These are phyloP conservation scores for Cheirogaleus medius DNA, from an alignment of 2,113 vertebrate species.

Conservation along the genomic window DNA sequence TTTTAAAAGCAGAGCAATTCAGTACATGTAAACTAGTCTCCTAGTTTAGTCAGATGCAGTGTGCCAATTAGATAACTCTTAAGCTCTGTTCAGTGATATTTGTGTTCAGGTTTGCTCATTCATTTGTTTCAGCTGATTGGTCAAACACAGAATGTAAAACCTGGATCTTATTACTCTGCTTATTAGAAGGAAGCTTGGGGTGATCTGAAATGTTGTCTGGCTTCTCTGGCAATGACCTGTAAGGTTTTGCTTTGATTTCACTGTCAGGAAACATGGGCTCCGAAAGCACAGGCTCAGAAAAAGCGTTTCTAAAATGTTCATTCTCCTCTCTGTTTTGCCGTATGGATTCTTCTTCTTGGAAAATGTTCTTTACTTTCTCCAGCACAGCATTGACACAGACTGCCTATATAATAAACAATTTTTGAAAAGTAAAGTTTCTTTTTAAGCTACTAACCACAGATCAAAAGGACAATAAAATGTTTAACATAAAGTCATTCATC, in stretches of 20 bases:
- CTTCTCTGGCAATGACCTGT: conserved; percentile 65
- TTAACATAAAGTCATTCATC: conserved; percentile 27
- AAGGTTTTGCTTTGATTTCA: conserved; percentile 73
- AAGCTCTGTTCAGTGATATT: background rate
- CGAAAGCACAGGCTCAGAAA: conserved; percentile 66
- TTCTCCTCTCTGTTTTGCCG: conserved; percentile 58
- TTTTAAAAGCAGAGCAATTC: background rate
- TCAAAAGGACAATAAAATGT: background rate
- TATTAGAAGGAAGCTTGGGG: conserved; percentile 12
- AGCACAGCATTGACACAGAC: conserved; percentile 60
- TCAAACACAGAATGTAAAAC: conserved; percentile 80
- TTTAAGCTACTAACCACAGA: background rate
- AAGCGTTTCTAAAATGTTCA: conserved; percentile 56
- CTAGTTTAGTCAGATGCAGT: conserved; percentile 9
- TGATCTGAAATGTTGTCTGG: background rate
- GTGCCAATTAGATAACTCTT: background rate
- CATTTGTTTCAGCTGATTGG: conserved; percentile 58
- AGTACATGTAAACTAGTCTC: background rate
- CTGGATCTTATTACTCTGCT: conserved; percentile 70
- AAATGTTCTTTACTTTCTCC: conserved; percentile 70
- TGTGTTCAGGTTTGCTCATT: conserved; percentile 42
- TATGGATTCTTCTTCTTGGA: conserved; percentile 72
- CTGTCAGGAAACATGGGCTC: conserved; percentile 54
- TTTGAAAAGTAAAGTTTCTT: conserved; percentile 42
- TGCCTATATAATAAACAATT: conserved; percentile 22